Base-by-base conservation (phyloP, 2,888 invertebrate species). In the Drosophila tripunctata region DNA sequence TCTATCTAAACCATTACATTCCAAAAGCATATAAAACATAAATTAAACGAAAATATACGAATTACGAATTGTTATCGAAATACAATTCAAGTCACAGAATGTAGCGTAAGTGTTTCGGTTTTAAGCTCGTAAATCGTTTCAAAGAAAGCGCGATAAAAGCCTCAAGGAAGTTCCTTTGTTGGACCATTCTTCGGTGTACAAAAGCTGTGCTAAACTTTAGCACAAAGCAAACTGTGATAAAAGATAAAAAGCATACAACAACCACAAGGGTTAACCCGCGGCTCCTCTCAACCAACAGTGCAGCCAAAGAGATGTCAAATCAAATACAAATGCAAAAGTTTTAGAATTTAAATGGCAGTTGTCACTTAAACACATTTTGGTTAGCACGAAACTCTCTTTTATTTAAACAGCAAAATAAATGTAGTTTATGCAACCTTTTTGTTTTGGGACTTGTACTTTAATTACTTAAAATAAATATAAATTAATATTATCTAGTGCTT, bases 291-390 rank as follows among this genome's bases (percentile, higher is more conserved):
- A 17, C 15, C 44, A 40, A n/a, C n/a, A n/a, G n/a, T n/a, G n/a
- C n/a, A n/a, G n/a, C 14, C 3, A 48, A 35, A 21, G 48, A 33
- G 44, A 64, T 14, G 10, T 27, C 30, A 56, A 61, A 61, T 61
- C 36, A 55, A 69, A 69, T 51, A 55, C 35, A 44, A 15, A 10
- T n/a, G 10, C 15, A 38, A 12, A 7, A 8, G 4, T 3, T 38
- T 60, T 50, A 44, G 54, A 69, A 41, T 33, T 52, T 30, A 44
- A 69, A 62, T 51, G 70, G 30, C 35, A 22, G 21, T 55, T 43
- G 44, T 17, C 45, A 38, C 22, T 33, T 66, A 47, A 40, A 35
- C 40, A 19, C 24, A 27, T 24, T 54, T 35, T 3, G 62, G 69
- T 68, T 31, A 22, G 51, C 31, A 12, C 10, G n/a, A 21, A 19